Base-by-base conservation (phyloP, 2,113 vertebrate genomes). In the Xiphophorus maculatus region DNA sequence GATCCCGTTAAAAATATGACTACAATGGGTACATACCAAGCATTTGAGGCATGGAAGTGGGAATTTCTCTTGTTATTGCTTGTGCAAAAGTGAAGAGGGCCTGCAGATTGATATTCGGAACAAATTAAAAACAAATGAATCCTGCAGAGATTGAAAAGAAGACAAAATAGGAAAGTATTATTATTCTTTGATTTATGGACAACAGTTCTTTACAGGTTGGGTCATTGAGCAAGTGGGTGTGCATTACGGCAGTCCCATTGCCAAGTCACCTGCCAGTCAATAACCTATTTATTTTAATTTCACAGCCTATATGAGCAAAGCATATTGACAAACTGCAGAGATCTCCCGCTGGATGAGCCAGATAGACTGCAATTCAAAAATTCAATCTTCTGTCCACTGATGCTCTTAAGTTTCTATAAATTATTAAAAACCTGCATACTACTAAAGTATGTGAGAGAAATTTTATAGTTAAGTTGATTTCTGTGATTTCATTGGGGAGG, bases 221-320 rank as follows among this genome's bases (percentile, higher is more conserved):
- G 84, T 93, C 89, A 93, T 89, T 79, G 86, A 94, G 91, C 93
- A 63, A 73, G 92, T 64, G 92, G 65, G 87, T 68, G 82, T 33
- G 91, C 94, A 93, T 94, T 95, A 94, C 78, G 87, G 90, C 92
- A 92, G 90, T 93, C 92, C 91, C 77, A 90, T 92, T 91, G 95
- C 94, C 77, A 85, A 82, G 85, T 88, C 94, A 91, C 94, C 74
- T 94, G 84, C 93, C 94, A 94, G 95, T 99, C 97, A 97, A 98
- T 98, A 98, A 97, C 93, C 96, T 95, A 97, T 98, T 98, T 98
- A 97, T 97, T 97, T 96, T 97, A 97, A 97, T 97, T 93, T 94
- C 95, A 94, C 88, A 89, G 87, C 87, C 91, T 88, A 89, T 93
- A 89, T 33, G 67, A 94, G 94, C 94, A 93, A 92, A 90, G 58